Conservation (phyloP, 2,113 vertebrate species). For the Carollia perspicillata region DNA sequence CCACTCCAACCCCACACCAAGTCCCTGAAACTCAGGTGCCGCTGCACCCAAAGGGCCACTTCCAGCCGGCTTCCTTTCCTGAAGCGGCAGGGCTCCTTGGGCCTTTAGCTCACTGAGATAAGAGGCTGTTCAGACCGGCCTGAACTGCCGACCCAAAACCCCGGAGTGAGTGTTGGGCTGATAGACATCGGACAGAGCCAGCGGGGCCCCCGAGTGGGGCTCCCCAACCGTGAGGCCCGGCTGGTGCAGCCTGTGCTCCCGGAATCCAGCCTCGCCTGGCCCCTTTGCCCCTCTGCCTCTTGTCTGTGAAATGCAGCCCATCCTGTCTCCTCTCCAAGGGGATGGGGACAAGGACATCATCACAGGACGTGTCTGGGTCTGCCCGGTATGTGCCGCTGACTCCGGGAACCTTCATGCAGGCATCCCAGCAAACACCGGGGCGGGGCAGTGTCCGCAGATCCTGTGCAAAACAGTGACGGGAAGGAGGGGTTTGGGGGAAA, state of each 20-base stretch:
- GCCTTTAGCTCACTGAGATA: accelerated
- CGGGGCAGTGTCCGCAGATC: accelerated
- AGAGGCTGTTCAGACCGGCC: accelerated
- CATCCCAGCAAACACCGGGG: accelerated
- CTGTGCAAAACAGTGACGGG: accelerated
- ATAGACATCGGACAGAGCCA: accelerated
- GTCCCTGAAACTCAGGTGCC: accelerated
- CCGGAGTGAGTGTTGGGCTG: accelerated
- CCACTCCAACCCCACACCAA: accelerated
- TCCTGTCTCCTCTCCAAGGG: background rate
- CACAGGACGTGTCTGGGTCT: background rate
- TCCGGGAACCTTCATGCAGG: background rate
- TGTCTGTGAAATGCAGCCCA: too few species aligned
- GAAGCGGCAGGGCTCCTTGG: accelerated
- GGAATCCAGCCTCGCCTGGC: too few species aligned
- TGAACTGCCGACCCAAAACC: too few species aligned
- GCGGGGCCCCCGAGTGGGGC: background rate
- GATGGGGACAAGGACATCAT: accelerated
- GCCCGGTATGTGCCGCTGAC: accelerated
- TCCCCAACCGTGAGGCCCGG: background rate
- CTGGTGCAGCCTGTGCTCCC: too few species aligned
- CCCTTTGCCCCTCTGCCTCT: background rate
- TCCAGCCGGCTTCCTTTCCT: background rate
- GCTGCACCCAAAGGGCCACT: background rate
- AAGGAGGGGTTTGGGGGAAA: too few species aligned